These are phyloP conservation scores for Agonum fuliginosum DNA, from an alignment of 2,888 invertebrate genomes.

Conservation along the genomic window DNA sequence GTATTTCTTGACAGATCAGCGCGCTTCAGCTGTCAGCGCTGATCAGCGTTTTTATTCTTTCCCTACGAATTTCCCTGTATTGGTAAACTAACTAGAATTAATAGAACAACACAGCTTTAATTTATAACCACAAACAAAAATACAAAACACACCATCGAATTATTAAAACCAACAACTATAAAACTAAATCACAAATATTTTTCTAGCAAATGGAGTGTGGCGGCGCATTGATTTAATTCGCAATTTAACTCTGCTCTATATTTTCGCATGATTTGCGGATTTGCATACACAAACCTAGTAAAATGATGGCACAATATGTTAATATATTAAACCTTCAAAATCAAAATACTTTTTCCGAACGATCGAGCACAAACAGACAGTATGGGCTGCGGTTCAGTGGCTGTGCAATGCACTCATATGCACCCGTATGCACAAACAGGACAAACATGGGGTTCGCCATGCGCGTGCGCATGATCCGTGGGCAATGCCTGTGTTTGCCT, in stretches of 20 bases:
- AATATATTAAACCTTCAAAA: slow-evolving; percentile 1
- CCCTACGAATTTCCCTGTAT: too few relatives aligned
- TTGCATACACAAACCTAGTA: slow-evolving; percentile 5
- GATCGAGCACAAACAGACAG: slow-evolving; percentile 2
- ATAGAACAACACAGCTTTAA: too few relatives aligned
- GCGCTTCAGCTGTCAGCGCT: too few relatives aligned
- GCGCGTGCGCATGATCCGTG: neutral
- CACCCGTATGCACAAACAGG: slow-evolving; percentile 20
- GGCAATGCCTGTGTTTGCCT: slow-evolving; percentile 9
- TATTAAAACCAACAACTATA: too few relatives aligned
- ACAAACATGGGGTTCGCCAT: slow-evolving; percentile 12
- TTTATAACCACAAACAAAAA: too few relatives aligned
- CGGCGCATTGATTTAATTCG: neutral
- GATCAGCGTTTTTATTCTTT: too few relatives aligned
- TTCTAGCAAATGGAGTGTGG: too few relatives aligned
- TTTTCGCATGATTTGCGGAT: slow-evolving; percentile 18
- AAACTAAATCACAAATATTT: too few relatives aligned
- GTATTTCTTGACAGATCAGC: too few relatives aligned
- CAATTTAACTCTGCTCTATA: neutral
- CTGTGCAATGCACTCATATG: neutral
- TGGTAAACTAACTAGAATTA: too few relatives aligned
- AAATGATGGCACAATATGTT: neutral
- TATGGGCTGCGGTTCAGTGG: slow-evolving; percentile 8
- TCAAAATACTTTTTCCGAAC: slow-evolving; percentile 3
- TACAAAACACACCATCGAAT: too few relatives aligned